These are phyloP conservation scores for Zophobas morio DNA, from an alignment of 1,140 invertebrate species.

Conservation along the genomic window DNA sequence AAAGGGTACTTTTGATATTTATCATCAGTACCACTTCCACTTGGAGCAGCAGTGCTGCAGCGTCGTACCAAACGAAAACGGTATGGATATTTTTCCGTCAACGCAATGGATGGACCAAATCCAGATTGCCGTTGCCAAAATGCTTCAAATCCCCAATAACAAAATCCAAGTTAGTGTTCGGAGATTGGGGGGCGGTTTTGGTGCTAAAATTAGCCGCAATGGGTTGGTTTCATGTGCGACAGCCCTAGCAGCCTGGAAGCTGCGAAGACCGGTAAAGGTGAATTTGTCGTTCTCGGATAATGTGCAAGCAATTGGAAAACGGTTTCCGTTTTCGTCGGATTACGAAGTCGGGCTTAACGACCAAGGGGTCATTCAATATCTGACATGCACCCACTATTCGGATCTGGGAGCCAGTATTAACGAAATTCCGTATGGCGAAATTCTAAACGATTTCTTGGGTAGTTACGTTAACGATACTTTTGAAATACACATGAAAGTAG, in stretches of 20 bases:
- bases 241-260: conserved; percentile 72
- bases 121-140: conserved; percentile 74
- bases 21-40: conserved; percentile 73
- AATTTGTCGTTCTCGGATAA: conserved; percentile 76
- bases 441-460: conserved; percentile 56
- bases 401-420: conserved; percentile 72
- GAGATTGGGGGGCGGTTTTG: conserved; percentile 82
- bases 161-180: conserved; percentile 73
- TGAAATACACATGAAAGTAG: conserved; percentile 63
- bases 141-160: conserved; percentile 72
- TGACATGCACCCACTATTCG: conserved; percentile 75
- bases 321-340: conserved; percentile 69
- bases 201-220: conserved; percentile 73
- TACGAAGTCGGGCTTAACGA: conserved; percentile 81
- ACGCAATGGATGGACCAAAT: conserved; percentile 78
- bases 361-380: conserved; percentile 77
- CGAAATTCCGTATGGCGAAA: conserved; percentile 46
- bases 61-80: conserved; percentile 76
- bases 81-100: conserved; percentile 74
- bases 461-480: conserved; percentile 66
- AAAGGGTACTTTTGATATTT: conserved; percentile 68
- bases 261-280: conserved; percentile 74
- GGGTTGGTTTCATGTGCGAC: conserved; percentile 69
- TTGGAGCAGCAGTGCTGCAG: conserved; percentile 78
- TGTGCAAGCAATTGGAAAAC: conserved; percentile 76